Evolutionary conservation across 2,888 invertebrate genomes (phyloP).

Genomic region (Hanleya hanleyi): DNA sequence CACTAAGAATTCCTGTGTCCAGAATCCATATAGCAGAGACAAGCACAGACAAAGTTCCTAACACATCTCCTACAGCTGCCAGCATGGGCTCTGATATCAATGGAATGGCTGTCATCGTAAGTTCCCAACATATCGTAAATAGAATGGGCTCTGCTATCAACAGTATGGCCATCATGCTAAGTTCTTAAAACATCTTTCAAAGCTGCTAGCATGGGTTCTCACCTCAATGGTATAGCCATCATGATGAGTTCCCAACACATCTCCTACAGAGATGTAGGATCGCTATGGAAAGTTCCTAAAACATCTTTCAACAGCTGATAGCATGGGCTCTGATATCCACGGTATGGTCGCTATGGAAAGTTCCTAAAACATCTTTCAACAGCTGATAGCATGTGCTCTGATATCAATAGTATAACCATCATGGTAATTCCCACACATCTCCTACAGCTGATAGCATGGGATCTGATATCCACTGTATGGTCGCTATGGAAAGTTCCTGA

Average conservation of each 20-base stretch:
- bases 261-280: too few relatives aligned
- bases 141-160: conserved; percentile 43
- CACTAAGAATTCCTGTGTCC: conserved; percentile 31
- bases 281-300: too few relatives aligned
- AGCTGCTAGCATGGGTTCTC: conserved; percentile 42
- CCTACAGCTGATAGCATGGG: too few relatives aligned
- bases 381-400: too few relatives aligned
- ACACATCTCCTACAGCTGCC: conserved; percentile 33
- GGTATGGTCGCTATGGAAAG: too few relatives aligned
- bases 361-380: too few relatives aligned
- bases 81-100: conserved; percentile 43
- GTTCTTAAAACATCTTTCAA: conserved; percentile 32
- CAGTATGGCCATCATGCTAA: conserved; percentile 42
- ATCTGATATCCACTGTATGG: too few relatives aligned
- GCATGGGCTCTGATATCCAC: too few relatives aligned
- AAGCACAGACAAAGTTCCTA: conserved; percentile 38
- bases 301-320: too few relatives aligned
- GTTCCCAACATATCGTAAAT: conserved; percentile 22
- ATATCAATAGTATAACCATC: too few relatives aligned
- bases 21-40: conserved; percentile 42
- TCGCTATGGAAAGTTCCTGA: too few relatives aligned
- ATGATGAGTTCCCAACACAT: conserved; percentile 27
- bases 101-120: conserved; percentile 42
- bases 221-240: conserved; percentile 43
- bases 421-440: too few relatives aligned